phyloP scores from a whole-genome alignment of 2,888 invertebrate species.

The Dioctria rufipes region DNA sequence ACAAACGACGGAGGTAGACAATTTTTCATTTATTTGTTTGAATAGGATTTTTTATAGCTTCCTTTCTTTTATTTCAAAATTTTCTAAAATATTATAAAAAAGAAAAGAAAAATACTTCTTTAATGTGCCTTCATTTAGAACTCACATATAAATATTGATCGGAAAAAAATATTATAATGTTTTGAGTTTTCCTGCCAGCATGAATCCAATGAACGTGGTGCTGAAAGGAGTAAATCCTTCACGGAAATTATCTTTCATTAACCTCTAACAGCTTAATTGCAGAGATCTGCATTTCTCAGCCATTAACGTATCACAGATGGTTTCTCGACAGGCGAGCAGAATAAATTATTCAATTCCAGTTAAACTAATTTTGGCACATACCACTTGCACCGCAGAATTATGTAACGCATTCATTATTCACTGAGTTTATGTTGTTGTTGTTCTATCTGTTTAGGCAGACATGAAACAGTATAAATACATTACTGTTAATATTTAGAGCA shows the following conservation, averaged over 20 bases:
- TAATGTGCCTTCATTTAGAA: neutral
- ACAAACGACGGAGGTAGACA: neutral
- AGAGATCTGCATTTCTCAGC: slow-evolving; percentile 15
- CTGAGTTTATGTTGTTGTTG: slow-evolving; percentile 8
- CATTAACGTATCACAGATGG: neutral
- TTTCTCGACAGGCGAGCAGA: neutral
- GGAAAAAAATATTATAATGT: too few relatives aligned
- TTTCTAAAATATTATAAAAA: neutral
- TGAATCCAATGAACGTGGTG: too few relatives aligned
- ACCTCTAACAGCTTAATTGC: slow-evolving; percentile 30
- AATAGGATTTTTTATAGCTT: slow-evolving; percentile 11
- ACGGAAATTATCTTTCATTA: neutral
- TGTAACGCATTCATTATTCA: slow-evolving; percentile 40
- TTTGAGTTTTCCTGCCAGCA: too few relatives aligned
- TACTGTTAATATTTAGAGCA: slow-evolving; percentile 20
- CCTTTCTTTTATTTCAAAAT: neutral
- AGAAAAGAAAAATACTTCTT: neutral
- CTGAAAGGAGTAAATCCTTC: too few relatives aligned
- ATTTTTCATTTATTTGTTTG: slow-evolving; percentile 33
- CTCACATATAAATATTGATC: too few relatives aligned
- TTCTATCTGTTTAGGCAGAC: slow-evolving; percentile 18
- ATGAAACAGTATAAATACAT: slow-evolving; percentile 38
- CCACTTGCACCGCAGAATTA: slow-evolving; percentile 38
- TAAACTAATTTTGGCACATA: slow-evolving; percentile 48
- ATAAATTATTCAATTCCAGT: slow-evolving; percentile 32